Evolutionary conservation across 2,113 vertebrate species (phyloP).

Genomic region (Lucifuga dentata): DNA sequence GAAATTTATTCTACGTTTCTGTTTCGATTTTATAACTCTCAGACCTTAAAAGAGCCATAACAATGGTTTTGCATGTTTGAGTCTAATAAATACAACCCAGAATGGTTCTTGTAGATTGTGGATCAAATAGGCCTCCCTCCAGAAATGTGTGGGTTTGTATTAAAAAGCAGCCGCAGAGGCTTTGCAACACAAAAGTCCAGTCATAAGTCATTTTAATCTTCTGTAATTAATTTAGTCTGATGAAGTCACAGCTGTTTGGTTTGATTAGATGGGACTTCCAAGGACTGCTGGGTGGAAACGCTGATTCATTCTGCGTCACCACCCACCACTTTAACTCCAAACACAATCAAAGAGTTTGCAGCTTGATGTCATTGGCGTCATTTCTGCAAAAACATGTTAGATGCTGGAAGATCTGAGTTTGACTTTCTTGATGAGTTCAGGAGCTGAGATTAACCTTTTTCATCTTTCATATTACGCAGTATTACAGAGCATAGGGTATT

Average conservation of each 20-base stretch:
- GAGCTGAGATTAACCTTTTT: not conserved
- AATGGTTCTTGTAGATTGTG: too few relatives aligned
- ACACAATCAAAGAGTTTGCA: not conserved
- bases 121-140: too few relatives aligned
- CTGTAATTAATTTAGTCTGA: constrained; percentile 21
- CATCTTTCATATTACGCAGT: not conserved
- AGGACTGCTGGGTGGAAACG: not conserved
- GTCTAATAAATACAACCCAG: too few relatives aligned
- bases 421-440: too few relatives aligned
- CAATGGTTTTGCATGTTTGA: too few relatives aligned
- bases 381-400: too few relatives aligned
- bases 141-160: not conserved
- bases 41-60: too few relatives aligned
- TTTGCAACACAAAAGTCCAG: not conserved
- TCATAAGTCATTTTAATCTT: constrained; percentile 30
- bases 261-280: constrained; percentile 27
- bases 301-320: constrained; percentile 19
- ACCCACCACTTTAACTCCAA: not conserved
- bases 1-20: too few relatives aligned
- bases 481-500: not conserved
- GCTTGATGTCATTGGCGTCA: too few relatives aligned
- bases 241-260: constrained; percentile 33
- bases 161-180: not conserved
- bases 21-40: too few relatives aligned
- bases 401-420: too few relatives aligned